These are phyloP conservation scores for Odontomyia ornata DNA, from an alignment of 2,888 invertebrate species.

Conservation along the genomic window DNA sequence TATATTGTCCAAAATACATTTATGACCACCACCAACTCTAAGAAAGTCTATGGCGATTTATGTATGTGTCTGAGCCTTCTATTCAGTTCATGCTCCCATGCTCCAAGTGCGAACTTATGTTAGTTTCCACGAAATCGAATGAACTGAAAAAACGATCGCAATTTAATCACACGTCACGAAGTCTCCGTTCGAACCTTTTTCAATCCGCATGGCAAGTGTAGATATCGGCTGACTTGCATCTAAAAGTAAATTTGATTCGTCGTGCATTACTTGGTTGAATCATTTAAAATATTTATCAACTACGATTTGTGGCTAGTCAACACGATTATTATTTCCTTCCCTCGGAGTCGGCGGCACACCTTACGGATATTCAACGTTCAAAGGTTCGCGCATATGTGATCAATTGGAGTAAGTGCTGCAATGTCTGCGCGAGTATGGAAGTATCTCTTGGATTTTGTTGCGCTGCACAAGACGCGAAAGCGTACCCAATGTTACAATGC, in stretches of 20 bases:
- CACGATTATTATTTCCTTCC: conserved; percentile 30
- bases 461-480: neutral
- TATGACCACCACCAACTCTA: too few species aligned
- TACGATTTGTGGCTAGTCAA: neutral
- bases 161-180: conserved; percentile 4
- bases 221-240: too few species aligned
- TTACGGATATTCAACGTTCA: conserved; percentile 6
- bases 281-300: conserved; percentile 15
- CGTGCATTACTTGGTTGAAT: neutral
- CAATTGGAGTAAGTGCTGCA: too few species aligned
- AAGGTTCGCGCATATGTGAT: neutral
- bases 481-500: neutral
- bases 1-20: too few species aligned
- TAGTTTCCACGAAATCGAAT: neutral
- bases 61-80: too few species aligned
- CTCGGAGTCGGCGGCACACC: conserved; percentile 25
- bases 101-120: too few species aligned
- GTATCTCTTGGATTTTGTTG: too few species aligned
- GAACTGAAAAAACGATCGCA: neutral
- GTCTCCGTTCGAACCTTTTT: neutral
- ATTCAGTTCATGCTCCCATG: too few species aligned
- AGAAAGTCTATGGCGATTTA: too few species aligned
- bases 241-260: too few species aligned
- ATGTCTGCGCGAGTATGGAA: too few species aligned
- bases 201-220: too few species aligned